phyloP scores from a whole-genome alignment of 2,797 vertebrate species.

The Clarias pachynema region DNA sequence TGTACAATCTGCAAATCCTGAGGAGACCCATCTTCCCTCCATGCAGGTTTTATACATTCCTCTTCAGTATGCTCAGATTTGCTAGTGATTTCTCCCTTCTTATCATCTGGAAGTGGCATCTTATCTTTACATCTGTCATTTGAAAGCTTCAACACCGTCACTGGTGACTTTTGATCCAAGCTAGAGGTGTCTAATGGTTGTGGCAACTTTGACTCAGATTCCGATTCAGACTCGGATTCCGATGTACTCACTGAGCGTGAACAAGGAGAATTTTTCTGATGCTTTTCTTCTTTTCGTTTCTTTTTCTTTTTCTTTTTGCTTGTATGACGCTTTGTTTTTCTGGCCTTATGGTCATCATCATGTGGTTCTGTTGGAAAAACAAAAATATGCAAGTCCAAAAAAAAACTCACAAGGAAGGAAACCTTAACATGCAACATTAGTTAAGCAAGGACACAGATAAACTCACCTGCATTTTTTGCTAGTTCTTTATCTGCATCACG shows the following conservation, averaged over 20 bases:
- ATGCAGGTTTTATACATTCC: slow-evolving; percentile 29
- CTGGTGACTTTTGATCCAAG: slow-evolving; percentile 62
- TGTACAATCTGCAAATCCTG: slow-evolving; percentile 49
- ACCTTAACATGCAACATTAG: background rate
- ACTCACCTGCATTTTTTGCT: slow-evolving; percentile 63
- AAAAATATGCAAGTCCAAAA: background rate
- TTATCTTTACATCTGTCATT: slow-evolving; percentile 44
- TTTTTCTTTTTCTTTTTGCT: slow-evolving; percentile 94
- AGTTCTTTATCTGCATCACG: slow-evolving; percentile 63
- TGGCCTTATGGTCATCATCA: slow-evolving; percentile 82
- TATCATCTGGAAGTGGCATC: slow-evolving; percentile 31
- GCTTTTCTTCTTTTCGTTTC: slow-evolving; percentile 90
- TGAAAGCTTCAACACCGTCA: slow-evolving; percentile 51
- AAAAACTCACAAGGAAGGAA: background rate
- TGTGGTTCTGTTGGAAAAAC: slow-evolving; percentile 69
- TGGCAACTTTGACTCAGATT: slow-evolving; percentile 68
- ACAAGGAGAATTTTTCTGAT: slow-evolving; percentile 81
- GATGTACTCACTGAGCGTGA: slow-evolving; percentile 78
- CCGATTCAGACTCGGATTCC: slow-evolving; percentile 75
- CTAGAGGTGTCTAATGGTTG: slow-evolving; percentile 62
- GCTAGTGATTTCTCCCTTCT: slow-evolving; percentile 22
- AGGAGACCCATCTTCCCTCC: slow-evolving; percentile 13
- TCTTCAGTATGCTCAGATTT: slow-evolving; percentile 49
- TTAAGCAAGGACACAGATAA: background rate
- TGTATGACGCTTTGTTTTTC: slow-evolving; percentile 92